Base-by-base conservation (phyloP, 2,888 invertebrate species). In the Drosophila birchii region DNA sequence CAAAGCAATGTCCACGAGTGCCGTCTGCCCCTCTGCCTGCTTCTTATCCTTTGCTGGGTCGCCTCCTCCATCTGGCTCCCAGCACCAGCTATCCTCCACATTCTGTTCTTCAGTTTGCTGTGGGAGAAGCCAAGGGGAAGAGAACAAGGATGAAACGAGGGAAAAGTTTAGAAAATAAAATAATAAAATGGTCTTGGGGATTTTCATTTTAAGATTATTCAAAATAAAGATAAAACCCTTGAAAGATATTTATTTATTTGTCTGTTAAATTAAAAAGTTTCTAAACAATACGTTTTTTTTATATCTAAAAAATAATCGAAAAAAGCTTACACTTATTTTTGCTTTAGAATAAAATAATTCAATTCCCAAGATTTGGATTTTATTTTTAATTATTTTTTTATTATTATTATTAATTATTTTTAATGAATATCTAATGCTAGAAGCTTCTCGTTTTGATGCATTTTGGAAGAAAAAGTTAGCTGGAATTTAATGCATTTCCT, bases 21-120 rank as follows among this genome's bases (percentile, higher is more conserved):
- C 62, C 45, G 47, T 1, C 16, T 56, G 11, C 8, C 59, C 6
- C 16, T 59, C 20, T 8, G 29, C 29, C 29, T 29, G 29, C 11
- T 64, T 53, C 12, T 49, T 54, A 29, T 20, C 39, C 8, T 20
- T 8, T 1, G 47, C 18, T 20, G 90, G 81, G 44, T 83, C 88
- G 56, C 88, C 89, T 67, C 90, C 89, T 68, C 91, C 91, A 14
- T 91, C 91, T 9, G 92, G 91, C 70, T 92, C 93, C 93, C 93
- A 93, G 79, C 90, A 92, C 93, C 93, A 93, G 69, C 92, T 93
- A 66, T 92, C 92, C 47, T 92, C 92, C 38, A 90, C 87, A 85
- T 80, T 89, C 29, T 78, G 77, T 8, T 80, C 79, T 16, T 88
- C 87, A 41, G 38, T 69, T 43, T 56, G 70, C 41, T 49, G 57